phyloP scores from a whole-genome alignment of 2,113 vertebrate genomes.

The Gnathochromis pfefferi region DNA sequence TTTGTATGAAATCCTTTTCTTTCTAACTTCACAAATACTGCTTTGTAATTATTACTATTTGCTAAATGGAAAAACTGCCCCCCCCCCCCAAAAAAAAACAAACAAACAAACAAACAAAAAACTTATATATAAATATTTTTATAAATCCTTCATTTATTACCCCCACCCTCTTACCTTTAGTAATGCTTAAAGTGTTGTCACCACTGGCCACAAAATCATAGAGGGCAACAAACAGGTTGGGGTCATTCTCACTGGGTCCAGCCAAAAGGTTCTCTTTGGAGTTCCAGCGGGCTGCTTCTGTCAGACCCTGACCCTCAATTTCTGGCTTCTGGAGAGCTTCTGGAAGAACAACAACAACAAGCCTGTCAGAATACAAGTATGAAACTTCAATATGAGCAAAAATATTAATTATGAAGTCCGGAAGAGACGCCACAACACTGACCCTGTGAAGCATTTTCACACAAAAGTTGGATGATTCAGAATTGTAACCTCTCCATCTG shows the following conservation, averaged over 20 bases:
- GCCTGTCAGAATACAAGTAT: not conserved
- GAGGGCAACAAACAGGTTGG: constrained; percentile 95
- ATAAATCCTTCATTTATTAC: not conserved
- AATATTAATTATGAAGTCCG: not conserved
- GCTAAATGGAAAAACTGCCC: not conserved
- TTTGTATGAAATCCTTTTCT: not conserved
- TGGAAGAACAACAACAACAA: not conserved
- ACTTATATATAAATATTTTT: not conserved
- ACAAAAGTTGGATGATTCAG: not conserved
- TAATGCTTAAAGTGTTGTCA: constrained; percentile 98
- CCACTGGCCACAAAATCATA: constrained; percentile 99
- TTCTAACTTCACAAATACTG: not conserved
- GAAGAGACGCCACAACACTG: not conserved
- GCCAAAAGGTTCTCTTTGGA: constrained; percentile 98
- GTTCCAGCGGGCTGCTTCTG: constrained; percentile 96
- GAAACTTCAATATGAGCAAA: not conserved
- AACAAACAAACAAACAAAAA: not conserved
- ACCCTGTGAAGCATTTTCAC: not conserved
- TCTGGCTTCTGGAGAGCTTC: constrained; percentile 98
- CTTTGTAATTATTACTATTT: not conserved
- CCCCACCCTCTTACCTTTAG: constrained; percentile 89
- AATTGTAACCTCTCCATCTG: not conserved
- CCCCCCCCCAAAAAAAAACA: too few species aligned
- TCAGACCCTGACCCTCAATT: constrained; percentile 89
- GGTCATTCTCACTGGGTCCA: constrained; percentile 95